Base-by-base conservation (phyloP, 2,888 invertebrate species). In the Macaria notata region DNA sequence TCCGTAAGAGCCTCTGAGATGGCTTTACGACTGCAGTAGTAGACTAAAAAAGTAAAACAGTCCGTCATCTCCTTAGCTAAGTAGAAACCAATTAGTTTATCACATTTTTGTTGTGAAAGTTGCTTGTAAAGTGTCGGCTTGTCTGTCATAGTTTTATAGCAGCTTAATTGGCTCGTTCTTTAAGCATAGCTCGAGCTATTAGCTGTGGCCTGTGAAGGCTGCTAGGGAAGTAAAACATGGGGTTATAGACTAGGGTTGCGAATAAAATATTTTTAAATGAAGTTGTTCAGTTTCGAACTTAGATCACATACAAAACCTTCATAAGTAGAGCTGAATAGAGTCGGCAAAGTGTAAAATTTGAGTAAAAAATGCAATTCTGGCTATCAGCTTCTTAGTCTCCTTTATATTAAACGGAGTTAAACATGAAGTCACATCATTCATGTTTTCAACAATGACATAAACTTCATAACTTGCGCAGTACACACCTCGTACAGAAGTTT, bases 121-220 rank as follows among this genome's bases (percentile, higher is more conserved):
- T 36, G 36, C 36, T 9, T n/a, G 43, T 36, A 51, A 56, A 56
- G 39, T 44, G 46, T 43, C 41, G 41, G 9, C 30, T 46, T 49
- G 55, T 49, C 55, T 49, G 55, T 49, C 55, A 49, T 55, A 55
- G 49, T 55, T 55, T 55, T 55, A 55, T 42, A 6, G 42, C 33
- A 6, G 29, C 19, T 49, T 46, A 55, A 55, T 55, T 49, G 43
- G 29, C 45, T 45, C 42, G 46, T 41, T 49, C 29, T 43, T 48
- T 36, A n/a, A 41, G 46, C 42, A 45, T 19, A 19, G 19, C 19
- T 19, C 19, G 19, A 19, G 19, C 19, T 19, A 54, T 49, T 54
- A 54, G 39, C 30, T 54, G 19, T 4, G 38, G 48, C 48, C 48
- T 33, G 48, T 9, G 45, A 54, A 38, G 39, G 39, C 43, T 48